These are phyloP conservation scores for Galerucella nymphaeae DNA, from an alignment of 2,888 invertebrate species.

Conservation along the genomic window DNA sequence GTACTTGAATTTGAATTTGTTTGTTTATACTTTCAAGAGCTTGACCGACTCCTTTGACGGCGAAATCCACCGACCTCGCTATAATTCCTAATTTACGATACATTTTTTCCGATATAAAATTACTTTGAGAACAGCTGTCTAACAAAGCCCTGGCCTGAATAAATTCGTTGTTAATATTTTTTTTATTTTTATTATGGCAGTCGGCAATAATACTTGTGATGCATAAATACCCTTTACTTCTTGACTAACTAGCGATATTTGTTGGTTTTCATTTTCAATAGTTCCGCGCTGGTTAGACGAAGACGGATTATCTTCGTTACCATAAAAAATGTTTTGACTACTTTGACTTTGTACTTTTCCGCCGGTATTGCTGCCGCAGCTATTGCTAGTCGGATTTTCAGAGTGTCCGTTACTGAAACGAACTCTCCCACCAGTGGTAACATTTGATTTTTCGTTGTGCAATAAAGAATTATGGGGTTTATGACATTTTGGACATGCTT, in stretches of 20 bases:
- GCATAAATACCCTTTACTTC: background rate
- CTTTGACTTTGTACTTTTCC: too few species aligned
- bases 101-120: conserved; percentile 2
- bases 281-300: background rate
- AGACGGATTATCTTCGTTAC: background rate
- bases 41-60: too few species aligned
- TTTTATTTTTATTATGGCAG: background rate
- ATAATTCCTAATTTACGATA: background rate
- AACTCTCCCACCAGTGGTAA: background rate
- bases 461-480: too few species aligned
- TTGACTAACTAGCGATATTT: background rate
- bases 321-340: background rate
- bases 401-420: background rate
- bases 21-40: too few species aligned
- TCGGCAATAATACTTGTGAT: background rate
- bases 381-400: background rate
- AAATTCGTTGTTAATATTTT: background rate
- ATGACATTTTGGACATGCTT: too few species aligned
- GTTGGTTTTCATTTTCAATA: background rate
- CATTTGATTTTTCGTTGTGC: background rate
- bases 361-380: background rate
- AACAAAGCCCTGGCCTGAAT: too few species aligned
- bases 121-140: background rate
- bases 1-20: too few species aligned
- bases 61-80: background rate